Base-by-base conservation (phyloP, 2,113 vertebrate species). In the Lepisosteus osseus region DNA sequence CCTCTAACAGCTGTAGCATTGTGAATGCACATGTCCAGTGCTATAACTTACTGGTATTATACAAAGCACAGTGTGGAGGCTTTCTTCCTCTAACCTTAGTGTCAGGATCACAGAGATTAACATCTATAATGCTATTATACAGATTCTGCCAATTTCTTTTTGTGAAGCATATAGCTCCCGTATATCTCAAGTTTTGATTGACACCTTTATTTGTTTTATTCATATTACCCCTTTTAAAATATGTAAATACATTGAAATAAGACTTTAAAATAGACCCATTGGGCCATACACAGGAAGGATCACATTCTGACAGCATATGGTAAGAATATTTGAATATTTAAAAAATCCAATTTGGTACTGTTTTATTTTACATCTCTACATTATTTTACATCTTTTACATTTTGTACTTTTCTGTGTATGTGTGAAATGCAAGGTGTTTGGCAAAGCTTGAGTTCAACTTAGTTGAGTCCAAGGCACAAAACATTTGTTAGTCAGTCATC, bases 161-260 rank as follows among this genome's bases (percentile, higher is more conserved):
- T 13, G n/a, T 7, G 47, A 9, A 51, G 47, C 47, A 51, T 51
- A 51, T 51, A 51, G 47, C 70, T 47, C 61, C 14, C 54, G 41
- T n/a, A 8, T 11, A 14, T 63, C 29, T 17, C 51, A n/a, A 57
- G 7, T 44, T 59, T 15, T 75, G 72, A 74, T 68, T 75, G 73
- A 75, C 73, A 75, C 67, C 69, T 76, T 44, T 63, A 61, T 73
- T 70, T 65, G 71, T 62, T 69, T 68, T 66, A 68, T 72, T 76
- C 69, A 6, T 69, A 8, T 67, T 61, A 12, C 3, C 54, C 66
- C n/a, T 55, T 65, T 65, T 68, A 74, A 77, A 77, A 73, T 67
- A 71, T 77, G 76, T 70, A 77, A 77, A 77, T 77, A 57, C 47
- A 14, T 15, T n/a, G 61, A 54, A 68, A 66, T 61, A 70, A 29